Evolutionary conservation across 2,113 vertebrate genomes (phyloP).

Genomic region (Pterophyllum scalare): DNA sequence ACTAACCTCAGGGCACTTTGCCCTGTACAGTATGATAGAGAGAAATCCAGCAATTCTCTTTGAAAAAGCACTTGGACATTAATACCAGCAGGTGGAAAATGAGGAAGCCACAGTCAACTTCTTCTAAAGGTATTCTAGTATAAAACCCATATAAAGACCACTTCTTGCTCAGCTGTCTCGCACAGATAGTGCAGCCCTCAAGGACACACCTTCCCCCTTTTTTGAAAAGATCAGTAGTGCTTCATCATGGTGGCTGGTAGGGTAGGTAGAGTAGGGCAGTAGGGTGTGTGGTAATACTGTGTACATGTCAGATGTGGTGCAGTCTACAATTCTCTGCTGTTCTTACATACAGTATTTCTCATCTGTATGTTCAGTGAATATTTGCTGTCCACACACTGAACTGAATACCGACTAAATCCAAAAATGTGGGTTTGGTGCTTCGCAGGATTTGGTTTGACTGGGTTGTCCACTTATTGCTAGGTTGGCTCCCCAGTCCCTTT

Average conservation of each 20-base stretch:
- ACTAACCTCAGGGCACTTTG: background rate
- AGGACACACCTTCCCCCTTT: background rate
- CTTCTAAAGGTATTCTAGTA: background rate
- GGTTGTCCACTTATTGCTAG: background rate
- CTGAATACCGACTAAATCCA: background rate
- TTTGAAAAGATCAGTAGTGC: background rate
- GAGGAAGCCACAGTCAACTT: background rate
- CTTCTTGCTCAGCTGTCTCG: too few relatives aligned
- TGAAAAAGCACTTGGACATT: too few relatives aligned
- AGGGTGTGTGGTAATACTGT: constrained; percentile 54
- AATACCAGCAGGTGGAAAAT: too few relatives aligned
- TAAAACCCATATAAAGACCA: background rate
- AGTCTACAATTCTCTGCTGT: constrained; percentile 75
- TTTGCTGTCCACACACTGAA: background rate
- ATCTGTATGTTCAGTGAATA: background rate
- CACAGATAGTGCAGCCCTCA: background rate
- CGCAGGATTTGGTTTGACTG: background rate
- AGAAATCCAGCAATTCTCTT: too few relatives aligned
- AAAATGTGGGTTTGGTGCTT: background rate
- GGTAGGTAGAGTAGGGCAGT: background rate
- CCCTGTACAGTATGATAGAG: too few relatives aligned
- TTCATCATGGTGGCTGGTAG: constrained; percentile 71
- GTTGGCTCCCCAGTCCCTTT: background rate
- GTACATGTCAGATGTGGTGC: constrained; percentile 84
- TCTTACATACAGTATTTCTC: background rate